Percentiles rank a stretch among this genome's conserved stretches.
phyloP scores from a whole-genome alignment of 2,113 vertebrate species.

The Ceratotherium simum region DNA sequence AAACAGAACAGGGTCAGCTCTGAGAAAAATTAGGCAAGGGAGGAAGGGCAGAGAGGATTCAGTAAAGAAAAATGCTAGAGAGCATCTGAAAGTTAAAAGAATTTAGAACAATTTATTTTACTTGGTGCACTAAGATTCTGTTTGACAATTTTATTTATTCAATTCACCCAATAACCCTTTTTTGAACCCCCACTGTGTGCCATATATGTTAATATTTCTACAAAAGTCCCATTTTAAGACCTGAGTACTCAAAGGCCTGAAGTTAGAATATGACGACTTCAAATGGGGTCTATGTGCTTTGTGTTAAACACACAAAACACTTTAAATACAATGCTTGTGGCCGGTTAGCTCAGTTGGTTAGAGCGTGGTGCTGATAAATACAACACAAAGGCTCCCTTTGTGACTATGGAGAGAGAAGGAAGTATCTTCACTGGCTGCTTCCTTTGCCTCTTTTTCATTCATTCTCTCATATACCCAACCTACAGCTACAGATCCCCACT shows the following conservation, averaged over 20 bases:
- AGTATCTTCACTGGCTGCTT: not conserved
- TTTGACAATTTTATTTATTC: not conserved
- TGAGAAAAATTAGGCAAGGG: not conserved
- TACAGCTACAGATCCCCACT: not conserved
- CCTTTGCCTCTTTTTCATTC: slow-evolving; percentile 16
- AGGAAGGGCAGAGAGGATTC: not conserved
- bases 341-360: too few species aligned
- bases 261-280: not conserved
- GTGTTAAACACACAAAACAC: not conserved
- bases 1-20: not conserved
- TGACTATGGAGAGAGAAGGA: not conserved
- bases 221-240: slow-evolving; percentile 40
- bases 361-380: not conserved
- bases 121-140: not conserved
- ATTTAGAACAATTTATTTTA: slow-evolving; percentile 1
- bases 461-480: not conserved
- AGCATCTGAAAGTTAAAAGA: slow-evolving; percentile 20
- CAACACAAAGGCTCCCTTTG: not conserved
- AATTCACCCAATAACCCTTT: not conserved
- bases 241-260: not conserved
- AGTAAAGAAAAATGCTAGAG: not conserved
- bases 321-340: not conserved
- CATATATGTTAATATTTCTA: not conserved
- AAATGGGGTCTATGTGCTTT: not conserved
- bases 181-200: not conserved